Base-by-base conservation (phyloP, 1,140 invertebrate genomes). In the Plutomurus gul region DNA sequence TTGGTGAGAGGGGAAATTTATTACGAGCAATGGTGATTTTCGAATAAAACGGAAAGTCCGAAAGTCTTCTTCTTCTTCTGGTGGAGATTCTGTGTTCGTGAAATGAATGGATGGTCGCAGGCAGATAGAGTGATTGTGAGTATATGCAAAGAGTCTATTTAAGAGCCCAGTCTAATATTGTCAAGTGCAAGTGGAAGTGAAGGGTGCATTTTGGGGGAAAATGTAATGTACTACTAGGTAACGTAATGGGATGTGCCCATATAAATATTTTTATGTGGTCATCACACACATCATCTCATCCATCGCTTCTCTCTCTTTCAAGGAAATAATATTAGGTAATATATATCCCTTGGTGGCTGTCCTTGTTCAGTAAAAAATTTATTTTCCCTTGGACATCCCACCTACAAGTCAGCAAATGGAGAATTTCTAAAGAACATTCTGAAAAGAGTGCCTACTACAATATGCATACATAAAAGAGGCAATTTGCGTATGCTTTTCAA, bases 181-280 rank as follows among this genome's bases (percentile, higher is more conserved):
- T 10, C 20, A 16, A 22, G n/a, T n/a, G n/a, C n/a, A n/a, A 22
- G 51, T 56, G 51, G 51, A 4, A 25, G 30, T 13, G 11, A 30
- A n/a, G 27, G 27, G 56, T 30, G 0, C 25, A 13, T 16, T 33
- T 30, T 27, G 25, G n/a, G 2, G 7, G n/a, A 43, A 43, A n/a
- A 43, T 13, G 39, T 10, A 43, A 13, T 51, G 49, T 22, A 51
- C 13, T 51, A 10, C n/a, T 16, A 22, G 20, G 47, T 22, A 4
- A 51, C 13, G 47, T 51, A 22, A 22, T 51, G 20, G 47, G 47
- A 7, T 25, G 18, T 51, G 25, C 18, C 25, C 47, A 11, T 22
- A 51, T 51, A 51, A 51, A 51, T 51, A 22, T 51, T 51, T 51
- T 51, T 51, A 51, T 51, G 47, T 51, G 47, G 47, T 51, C 47